These are phyloP conservation scores for Pangasius djambal DNA, from an alignment of 2,797 vertebrate genomes.

Conservation along the genomic window DNA sequence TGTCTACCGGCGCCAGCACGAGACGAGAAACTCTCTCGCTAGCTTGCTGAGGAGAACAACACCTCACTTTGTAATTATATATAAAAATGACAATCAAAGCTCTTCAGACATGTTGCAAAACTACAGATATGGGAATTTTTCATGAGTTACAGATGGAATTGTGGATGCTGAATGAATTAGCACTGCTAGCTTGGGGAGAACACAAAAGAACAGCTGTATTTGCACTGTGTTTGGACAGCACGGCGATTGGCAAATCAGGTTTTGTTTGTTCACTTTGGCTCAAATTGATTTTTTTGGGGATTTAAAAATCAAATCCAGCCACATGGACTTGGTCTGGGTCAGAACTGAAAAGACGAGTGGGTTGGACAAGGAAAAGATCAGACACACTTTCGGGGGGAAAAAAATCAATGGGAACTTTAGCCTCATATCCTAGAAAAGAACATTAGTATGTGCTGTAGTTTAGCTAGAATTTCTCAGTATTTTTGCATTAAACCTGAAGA, in stretches of 20 bases:
- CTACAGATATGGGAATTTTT: slow-evolving; percentile 38
- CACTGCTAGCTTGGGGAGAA: slow-evolving; percentile 39
- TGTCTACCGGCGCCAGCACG: slow-evolving; percentile 40
- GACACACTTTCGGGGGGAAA: not conserved
- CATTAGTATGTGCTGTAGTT: not conserved
- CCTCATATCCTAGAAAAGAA: not conserved
- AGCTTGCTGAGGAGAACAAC: slow-evolving; percentile 43
- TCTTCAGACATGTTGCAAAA: slow-evolving; percentile 36
- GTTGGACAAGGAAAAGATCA: not conserved
- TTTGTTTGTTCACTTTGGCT: slow-evolving; percentile 1
- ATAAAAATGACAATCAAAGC: slow-evolving; percentile 53
- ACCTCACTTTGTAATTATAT: slow-evolving; percentile 54
- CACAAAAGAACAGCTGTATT: slow-evolving; percentile 47
- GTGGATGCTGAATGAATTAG: slow-evolving; percentile 49
- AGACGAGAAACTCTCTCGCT: slow-evolving; percentile 19
- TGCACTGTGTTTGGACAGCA: slow-evolving; percentile 39
- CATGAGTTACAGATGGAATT: slow-evolving; percentile 23
- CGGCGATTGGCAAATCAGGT: not conserved
- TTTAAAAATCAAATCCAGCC: slow-evolving; percentile 7
- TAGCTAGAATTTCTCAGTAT: not conserved
- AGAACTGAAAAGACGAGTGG: not conserved
- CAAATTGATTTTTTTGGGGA: not conserved
- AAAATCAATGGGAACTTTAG: not conserved
- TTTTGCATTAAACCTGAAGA: not conserved
- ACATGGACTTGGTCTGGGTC: not conserved